These are phyloP conservation scores for Chiridota heheva DNA, from an alignment of 35 echinoderm and acorn worm genomes.

Conservation along the genomic window DNA sequence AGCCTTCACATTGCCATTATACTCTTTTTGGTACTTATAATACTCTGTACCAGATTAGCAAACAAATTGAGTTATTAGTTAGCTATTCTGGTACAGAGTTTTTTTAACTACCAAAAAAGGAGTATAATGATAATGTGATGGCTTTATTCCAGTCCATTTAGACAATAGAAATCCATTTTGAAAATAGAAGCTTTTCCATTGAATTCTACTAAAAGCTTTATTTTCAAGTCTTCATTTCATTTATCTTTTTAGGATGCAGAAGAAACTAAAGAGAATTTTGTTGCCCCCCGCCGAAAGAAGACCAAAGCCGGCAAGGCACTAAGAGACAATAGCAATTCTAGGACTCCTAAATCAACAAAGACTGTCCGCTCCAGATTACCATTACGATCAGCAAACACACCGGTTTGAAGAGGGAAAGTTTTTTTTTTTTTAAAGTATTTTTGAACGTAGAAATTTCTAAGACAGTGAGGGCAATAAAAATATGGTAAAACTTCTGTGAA, in stretches of 20 bases:
- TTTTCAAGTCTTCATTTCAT: background rate
- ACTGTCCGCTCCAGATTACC: slow-evolving; percentile 38
- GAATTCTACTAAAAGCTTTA: background rate
- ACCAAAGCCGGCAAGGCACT: slow-evolving; percentile 14
- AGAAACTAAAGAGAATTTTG: slow-evolving; percentile 69
- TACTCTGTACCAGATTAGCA: too few relatives aligned
- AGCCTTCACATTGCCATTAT: too few relatives aligned
- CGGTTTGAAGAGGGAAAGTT: too few relatives aligned
- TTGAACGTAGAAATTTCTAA: too few relatives aligned
- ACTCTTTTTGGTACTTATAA: too few relatives aligned
- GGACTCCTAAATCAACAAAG: slow-evolving; percentile 8
- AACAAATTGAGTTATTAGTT: background rate
- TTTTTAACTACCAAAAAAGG: background rate
- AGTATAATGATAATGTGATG: background rate
- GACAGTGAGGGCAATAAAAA: too few relatives aligned
- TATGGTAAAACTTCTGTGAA: too few relatives aligned
- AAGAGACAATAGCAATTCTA: slow-evolving; percentile 20
- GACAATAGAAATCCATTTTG: background rate
- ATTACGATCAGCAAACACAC: slow-evolving; percentile 28
- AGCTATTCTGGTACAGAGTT: background rate
- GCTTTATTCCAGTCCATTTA: background rate
- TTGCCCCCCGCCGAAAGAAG: slow-evolving; percentile 17
- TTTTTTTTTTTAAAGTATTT: too few relatives aligned
- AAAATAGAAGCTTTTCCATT: background rate
- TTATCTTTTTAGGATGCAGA: slow-evolving; percentile 31